Conservation (phyloP, 92 coral and sea anemone genomes). For the Phymanthus crucifer region DNA sequence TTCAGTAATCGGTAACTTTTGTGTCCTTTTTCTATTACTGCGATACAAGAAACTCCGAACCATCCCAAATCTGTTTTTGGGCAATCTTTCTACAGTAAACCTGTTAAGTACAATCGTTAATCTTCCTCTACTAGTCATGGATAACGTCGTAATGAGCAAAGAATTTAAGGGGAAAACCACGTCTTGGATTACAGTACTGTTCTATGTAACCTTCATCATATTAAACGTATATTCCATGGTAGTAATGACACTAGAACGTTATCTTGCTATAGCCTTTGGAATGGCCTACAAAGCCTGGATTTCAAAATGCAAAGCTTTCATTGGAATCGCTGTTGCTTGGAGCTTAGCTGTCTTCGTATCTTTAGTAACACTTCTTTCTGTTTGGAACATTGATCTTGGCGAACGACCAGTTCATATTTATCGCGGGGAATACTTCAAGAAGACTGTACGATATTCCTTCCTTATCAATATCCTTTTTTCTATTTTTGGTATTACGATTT, state of each 20-base stretch:
- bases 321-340: neutral
- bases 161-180: neutral
- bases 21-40: neutral
- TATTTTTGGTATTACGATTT: neutral
- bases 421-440: neutral
- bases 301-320: neutral
- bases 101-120: neutral
- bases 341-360: neutral
- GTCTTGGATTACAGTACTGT: neutral
- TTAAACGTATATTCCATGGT: neutral
- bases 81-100: neutral
- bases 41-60: neutral
- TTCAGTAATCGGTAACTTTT: neutral
- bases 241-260: neutral
- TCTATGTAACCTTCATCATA: neutral
- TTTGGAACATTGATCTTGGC: neutral
- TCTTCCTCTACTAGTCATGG: neutral
- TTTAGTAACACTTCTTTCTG: neutral
- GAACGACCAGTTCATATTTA: neutral
- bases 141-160: neutral
- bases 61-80: neutral
- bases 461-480: neutral
- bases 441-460: neutral
- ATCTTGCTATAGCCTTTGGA: neutral
- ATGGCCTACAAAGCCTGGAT: neutral